These are phyloP conservation scores for Chionomys nivalis DNA, from an alignment of 2,113 vertebrate genomes.

Conservation along the genomic window DNA sequence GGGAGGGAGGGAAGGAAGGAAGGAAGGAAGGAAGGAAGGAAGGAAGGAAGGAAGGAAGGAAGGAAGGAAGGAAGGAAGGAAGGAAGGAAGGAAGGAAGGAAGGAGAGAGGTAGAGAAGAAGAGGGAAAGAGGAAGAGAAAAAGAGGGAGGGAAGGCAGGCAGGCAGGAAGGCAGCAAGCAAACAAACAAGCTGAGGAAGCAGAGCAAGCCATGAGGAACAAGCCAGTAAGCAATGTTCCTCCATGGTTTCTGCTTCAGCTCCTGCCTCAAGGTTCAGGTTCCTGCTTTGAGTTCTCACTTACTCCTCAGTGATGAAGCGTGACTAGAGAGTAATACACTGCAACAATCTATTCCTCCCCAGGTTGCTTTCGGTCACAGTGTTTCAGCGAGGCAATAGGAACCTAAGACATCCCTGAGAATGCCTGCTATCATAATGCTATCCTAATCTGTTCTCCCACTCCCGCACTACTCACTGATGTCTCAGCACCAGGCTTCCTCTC, in stretches of 20 bases:
- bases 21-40: too few species aligned
- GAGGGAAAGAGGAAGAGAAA: neutral
- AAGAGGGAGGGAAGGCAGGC: neutral
- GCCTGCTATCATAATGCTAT: neutral
- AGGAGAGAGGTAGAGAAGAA: rapidly evolving
- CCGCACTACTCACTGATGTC: neutral
- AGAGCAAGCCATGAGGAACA: neutral
- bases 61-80: neutral
- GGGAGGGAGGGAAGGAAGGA: neutral
- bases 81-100: rapidly evolving
- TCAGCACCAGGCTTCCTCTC: neutral
- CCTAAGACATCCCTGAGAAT: neutral
- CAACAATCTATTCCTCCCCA: neutral
- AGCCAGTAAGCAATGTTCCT: neutral
- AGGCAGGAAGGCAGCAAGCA: neutral
- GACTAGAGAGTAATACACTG: neutral
- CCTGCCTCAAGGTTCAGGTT: neutral
- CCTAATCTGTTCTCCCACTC: neutral
- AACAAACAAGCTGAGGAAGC: neutral
- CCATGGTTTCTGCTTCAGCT: neutral
- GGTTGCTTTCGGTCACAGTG: neutral
- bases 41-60: too few species aligned
- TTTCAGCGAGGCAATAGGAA: neutral
- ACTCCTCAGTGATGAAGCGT: neutral
- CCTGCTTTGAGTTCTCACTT: neutral